Percentiles rank a stretch among this genome's conserved stretches.
phyloP scores from a whole-genome alignment of 2,113 vertebrate genomes.

The Pterocles orientalis region DNA sequence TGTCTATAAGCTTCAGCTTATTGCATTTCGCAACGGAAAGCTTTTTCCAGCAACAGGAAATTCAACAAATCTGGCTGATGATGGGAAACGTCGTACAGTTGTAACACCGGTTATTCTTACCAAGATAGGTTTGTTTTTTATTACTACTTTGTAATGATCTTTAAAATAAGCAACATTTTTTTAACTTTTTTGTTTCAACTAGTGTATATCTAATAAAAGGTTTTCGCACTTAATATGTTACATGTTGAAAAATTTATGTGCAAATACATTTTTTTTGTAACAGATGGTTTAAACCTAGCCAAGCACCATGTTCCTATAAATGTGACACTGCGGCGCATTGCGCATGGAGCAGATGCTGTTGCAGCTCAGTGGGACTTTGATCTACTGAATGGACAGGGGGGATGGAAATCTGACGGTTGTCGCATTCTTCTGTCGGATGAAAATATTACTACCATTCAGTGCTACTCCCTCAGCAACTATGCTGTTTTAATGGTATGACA shows the following conservation, averaged over 20 bases:
- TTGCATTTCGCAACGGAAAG: constrained; percentile 95
- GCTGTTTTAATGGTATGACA: constrained; percentile 90
- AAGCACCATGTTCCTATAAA: constrained; percentile 83
- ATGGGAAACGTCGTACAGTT: constrained; percentile 89
- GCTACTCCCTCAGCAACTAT: constrained; percentile 91
- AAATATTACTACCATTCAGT: constrained; percentile 93
- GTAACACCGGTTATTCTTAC: constrained; percentile 93
- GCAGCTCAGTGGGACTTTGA: constrained; percentile 93
- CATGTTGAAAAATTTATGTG: neutral
- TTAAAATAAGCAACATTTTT: neutral
- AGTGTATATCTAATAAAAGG: neutral
- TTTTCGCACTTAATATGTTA: neutral
- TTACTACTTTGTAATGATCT: neutral
- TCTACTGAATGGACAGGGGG: constrained; percentile 87
- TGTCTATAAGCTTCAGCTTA: constrained; percentile 89
- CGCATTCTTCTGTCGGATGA: constrained; percentile 87
- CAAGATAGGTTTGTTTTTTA: constrained; percentile 84
- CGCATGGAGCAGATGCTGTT: constrained; percentile 87
- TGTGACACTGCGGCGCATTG: constrained; percentile 87
- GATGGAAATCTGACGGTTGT: constrained; percentile 93
- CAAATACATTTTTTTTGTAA: neutral
- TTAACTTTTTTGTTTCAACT: neutral
- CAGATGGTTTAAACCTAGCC: constrained; percentile 82
- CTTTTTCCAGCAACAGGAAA: constrained; percentile 95
- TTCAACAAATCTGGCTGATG: constrained; percentile 84